Base-by-base conservation (phyloP, 2,113 vertebrate genomes). In the Kryptolebias marmoratus region DNA sequence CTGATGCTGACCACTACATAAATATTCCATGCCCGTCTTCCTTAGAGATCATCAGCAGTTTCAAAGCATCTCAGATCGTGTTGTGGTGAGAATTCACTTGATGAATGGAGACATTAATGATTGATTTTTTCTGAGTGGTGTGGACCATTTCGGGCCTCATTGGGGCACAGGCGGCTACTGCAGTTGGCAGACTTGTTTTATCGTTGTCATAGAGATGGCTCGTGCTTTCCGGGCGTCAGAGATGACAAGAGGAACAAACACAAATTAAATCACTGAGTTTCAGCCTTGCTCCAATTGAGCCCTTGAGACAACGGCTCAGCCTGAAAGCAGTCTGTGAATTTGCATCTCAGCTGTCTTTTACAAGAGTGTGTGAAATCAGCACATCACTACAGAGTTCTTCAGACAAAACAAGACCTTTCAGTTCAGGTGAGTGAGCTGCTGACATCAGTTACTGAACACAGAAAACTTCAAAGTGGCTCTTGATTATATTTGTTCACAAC, bases 211-310 rank as follows among this genome's bases (percentile, higher is more conserved):
- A 50, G 87, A 79, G 74, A 88, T 36, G 27, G 68, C 50, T 54
- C 2, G 0, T 1, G 6, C n/a, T 65, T 76, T 63, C 14, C 15
- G 57, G 12, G 22, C 53, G 48, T 56, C 39, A 1, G 44, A 65
- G 59, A 80, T 71, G 77, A 87, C 53, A 66, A 65, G 75, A 77
- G 58, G 75, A 78, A 80, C 56, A 79, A 82, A 81, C 48, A 75
- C 53, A 73, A 65, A 90, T 80, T 22, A 73, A 84, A 79, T 87
- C 75, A 64, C 9, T 0, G n/a, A 59, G 60, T 79, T 31, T 77
- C 60, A 61, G n/a, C 36, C 53, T 45, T 4, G 50, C 14, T 14
- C 47, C 58, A 54, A 11, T 45, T 30, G 60, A 66, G 66, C 68
- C 42, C 56, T 31, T 11, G 75, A 81, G 75, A 75, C 77, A 47